A percentile compares a stretch with the other conserved stretches of the same genome.
These are phyloP conservation scores for Eunapius fragilis DNA, from an alignment of 37 sponge, comb jelly and placozoan species.

Conservation along the genomic window DNA sequence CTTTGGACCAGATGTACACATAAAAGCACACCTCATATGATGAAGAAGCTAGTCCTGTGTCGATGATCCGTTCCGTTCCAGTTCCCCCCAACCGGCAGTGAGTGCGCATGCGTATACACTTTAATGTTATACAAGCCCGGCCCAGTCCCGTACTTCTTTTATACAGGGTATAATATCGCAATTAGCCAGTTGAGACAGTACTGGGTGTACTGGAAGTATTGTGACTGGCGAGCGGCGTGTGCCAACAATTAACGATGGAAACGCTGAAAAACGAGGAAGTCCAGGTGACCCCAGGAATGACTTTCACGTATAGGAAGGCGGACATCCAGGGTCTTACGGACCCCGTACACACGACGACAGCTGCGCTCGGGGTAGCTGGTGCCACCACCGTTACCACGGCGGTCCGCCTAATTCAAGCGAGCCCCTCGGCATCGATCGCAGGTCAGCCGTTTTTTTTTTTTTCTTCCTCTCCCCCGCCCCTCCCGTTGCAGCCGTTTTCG, in stretches of 20 bases:
- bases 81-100: constrained; percentile 64
- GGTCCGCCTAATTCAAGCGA: neutral
- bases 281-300: constrained; percentile 13
- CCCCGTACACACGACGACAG: constrained; percentile 6
- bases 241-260: neutral
- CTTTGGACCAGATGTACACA: neutral
- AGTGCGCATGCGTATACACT: constrained; percentile 4
- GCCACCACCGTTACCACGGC: neutral
- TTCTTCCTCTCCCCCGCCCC: too few species aligned
- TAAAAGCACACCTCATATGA: neutral
- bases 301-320: constrained; percentile 41
- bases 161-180: neutral
- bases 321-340: constrained; percentile 48
- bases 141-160: neutral
- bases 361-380: neutral
- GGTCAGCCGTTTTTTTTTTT: neutral
- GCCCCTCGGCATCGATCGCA: neutral
- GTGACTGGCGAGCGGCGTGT: neutral
- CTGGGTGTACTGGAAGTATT: neutral
- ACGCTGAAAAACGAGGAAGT: neutral
- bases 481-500: too few species aligned
- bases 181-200: neutral
- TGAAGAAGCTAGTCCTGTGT: constrained; percentile 19
- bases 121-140: neutral
- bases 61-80: constrained; percentile 63